Base-by-base conservation (phyloP, 2,797 vertebrate genomes). In the Danio kyathit region DNA sequence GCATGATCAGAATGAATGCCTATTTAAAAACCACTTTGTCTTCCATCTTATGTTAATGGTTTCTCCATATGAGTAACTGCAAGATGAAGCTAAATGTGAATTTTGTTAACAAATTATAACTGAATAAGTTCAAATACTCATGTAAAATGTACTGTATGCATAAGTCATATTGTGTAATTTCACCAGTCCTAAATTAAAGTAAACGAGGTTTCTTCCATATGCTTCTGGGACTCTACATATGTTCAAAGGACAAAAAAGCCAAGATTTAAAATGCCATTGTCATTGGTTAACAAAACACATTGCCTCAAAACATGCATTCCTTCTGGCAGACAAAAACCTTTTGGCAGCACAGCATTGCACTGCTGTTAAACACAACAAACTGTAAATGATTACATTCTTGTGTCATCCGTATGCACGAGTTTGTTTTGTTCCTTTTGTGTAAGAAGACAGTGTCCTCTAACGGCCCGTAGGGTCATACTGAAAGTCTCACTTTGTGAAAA, bases 401-500 rank as follows among this genome's bases (percentile, higher is more conserved):
- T 43, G 1, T 57, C 49, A 78, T 78, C n/a, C 12, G 41, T 38
- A 19, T 76, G 65, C 84, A 86, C 88, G 85, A 90, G 80, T 87
- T 85, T 84, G 84, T 48, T 48, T 48, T 48, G 87, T 90, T 46
- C 89, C 89, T 87, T 90, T 89, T 87, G 87, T 87, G 78, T 79
- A 82, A 49, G 74, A 74, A 70, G 81, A 90, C 85, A 76, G 76
- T 84, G 81, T 76, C 46, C 65, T 82, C 86, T 85, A 83, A 81
- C 82, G 87, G 83, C 85, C 87, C 86, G 88, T 88, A 89, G 86
- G 88, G 90, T 90, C 72, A 76, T 64, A 16, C 66, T 38, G 6
- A 71, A 85, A 85, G 88, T 8, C 84, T 87, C 88, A 90, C 91
- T 92, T 91, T 94, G 83, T 87, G 48, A 79, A 59, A 72, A 17